phyloP scores from a whole-genome alignment of 2,797 vertebrate genomes.

The Sebastes minor region DNA sequence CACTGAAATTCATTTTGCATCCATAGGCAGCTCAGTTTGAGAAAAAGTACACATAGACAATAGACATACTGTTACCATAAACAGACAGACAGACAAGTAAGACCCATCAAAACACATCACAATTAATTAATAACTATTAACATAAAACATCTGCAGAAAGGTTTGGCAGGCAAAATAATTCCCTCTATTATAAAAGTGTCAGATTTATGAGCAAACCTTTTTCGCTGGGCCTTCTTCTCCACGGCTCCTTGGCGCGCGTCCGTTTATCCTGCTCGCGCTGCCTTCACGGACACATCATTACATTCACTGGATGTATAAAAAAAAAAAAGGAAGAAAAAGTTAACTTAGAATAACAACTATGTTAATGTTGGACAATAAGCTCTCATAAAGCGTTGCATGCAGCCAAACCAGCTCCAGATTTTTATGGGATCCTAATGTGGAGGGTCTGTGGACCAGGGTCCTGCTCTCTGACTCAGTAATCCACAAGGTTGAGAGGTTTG shows the following conservation, averaged over 20 bases:
- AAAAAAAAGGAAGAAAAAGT: constrained; percentile 2
- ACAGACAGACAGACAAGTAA: no score
- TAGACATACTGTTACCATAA: no score
- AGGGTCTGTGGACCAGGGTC: constrained; percentile 83
- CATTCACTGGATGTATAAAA: neutral
- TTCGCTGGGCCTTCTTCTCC: constrained; percentile 48
- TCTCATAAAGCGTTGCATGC: constrained; percentile 46
- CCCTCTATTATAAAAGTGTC: neutral
- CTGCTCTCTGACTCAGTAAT: constrained; percentile 89
- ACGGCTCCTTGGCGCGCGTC: constrained; percentile 27
- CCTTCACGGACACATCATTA: constrained; percentile 10
- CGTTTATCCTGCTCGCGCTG: constrained; percentile 2
- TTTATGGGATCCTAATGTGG: constrained; percentile 79
- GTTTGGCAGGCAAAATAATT: fast-evolving
- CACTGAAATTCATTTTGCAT: no score
- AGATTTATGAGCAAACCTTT: constrained; percentile 65
- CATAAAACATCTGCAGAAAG: neutral
- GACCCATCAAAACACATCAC: no score
- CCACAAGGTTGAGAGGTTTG: constrained; percentile 86
- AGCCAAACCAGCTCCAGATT: constrained; percentile 71
- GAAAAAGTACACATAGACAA: no score
- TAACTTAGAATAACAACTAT: constrained; percentile 20
- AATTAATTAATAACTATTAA: neutral
- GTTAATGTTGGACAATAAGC: constrained; percentile 48
- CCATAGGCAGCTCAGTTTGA: no score